Conservation (phyloP, 2,113 vertebrate genomes). For the Sprattus sprattus region DNA sequence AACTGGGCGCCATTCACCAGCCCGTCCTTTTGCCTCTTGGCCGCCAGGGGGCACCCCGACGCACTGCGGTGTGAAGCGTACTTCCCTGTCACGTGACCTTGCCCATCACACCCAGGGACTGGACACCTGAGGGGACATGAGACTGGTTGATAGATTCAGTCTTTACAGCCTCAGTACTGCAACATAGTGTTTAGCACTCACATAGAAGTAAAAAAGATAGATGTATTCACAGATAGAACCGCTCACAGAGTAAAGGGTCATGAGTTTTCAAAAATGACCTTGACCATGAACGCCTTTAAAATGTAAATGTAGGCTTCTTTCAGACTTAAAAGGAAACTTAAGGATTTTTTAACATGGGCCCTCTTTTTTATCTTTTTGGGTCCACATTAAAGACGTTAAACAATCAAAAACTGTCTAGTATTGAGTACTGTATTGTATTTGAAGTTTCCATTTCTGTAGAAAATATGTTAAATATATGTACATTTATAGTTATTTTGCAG, state of each 20-base stretch:
- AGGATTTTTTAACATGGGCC: no score
- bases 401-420: no score
- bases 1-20: conserved; percentile 92
- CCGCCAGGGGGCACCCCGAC: conserved; percentile 92
- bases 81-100: conserved; percentile 97
- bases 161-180: neutral
- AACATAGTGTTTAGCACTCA: neutral
- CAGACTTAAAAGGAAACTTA: no score
- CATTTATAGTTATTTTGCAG: no score
- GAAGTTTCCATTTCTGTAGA: no score
- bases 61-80: conserved; percentile 97
- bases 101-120: conserved; percentile 94
- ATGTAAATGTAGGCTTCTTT: no score
- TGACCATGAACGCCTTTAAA: neutral
- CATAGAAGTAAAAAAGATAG: neutral
- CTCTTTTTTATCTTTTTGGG: no score
- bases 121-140: conserved; percentile 81
- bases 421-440: no score
- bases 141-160: neutral
- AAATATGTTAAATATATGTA: no score
- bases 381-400: no score
- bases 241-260: neutral
- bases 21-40: conserved; percentile 95
- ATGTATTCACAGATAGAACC: no score
- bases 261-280: neutral